phyloP scores from a whole-genome alignment of 1,140 invertebrate genomes.

The Drosophila nebulosa region DNA sequence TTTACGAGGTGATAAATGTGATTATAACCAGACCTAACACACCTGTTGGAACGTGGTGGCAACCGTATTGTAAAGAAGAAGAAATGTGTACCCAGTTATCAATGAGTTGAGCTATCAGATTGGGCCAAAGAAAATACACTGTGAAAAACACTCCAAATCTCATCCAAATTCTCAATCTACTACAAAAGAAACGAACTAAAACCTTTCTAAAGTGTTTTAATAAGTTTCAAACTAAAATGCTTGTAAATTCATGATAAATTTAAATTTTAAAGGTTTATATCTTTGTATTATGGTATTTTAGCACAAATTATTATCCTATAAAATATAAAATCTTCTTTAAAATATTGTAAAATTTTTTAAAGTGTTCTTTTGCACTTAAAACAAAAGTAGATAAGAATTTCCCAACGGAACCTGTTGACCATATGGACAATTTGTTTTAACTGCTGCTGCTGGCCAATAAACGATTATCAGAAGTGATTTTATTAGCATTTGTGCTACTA shows the following conservation, averaged over 20 bases:
- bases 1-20: slow-evolving; percentile 13
- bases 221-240: no score
- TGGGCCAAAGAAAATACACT: slow-evolving; percentile 17
- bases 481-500: slow-evolving; percentile 43
- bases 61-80: slow-evolving; percentile 34
- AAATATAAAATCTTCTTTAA: neutral
- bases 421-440: slow-evolving; percentile 51
- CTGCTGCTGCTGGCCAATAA: slow-evolving; percentile 48
- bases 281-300: no score
- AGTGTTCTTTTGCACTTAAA: slow-evolving; percentile 58
- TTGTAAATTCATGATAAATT: no score
- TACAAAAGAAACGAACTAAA: no score
- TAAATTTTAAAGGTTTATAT: no score
- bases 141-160: neutral
- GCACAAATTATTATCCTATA: neutral
- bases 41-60: slow-evolving; percentile 42
- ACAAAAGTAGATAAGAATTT: slow-evolving; percentile 6
- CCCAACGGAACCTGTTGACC: slow-evolving; percentile 45
- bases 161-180: no score
- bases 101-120: neutral
- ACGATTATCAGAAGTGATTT: slow-evolving; percentile 54
- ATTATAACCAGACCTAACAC: slow-evolving; percentile 46
- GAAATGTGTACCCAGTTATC: slow-evolving; percentile 61
- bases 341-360: neutral
- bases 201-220: no score